phyloP scores from a whole-genome alignment of 1,140 invertebrate genomes.

The Heliconius congener region DNA sequence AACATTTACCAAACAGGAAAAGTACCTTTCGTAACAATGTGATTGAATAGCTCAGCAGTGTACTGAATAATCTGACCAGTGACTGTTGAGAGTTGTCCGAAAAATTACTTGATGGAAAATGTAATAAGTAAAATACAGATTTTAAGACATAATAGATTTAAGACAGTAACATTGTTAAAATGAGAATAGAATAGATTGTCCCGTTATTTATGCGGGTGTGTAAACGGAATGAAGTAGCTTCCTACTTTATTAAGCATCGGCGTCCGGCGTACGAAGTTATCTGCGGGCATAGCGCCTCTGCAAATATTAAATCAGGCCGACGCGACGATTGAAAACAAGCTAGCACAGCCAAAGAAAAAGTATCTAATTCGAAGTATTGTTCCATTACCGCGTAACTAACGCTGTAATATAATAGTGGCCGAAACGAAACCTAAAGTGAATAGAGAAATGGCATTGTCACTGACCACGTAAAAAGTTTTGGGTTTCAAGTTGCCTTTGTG shows the following conservation, averaged over 20 bases:
- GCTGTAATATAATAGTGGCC: slow-evolving; percentile 62
- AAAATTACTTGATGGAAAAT: background rate
- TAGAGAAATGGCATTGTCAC: slow-evolving; percentile 76
- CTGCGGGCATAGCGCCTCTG: slow-evolving; percentile 62
- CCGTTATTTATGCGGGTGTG: slow-evolving; percentile 71
- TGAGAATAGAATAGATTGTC: slow-evolving; percentile 47
- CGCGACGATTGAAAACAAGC: slow-evolving; percentile 37
- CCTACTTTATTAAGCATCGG: slow-evolving; percentile 46
- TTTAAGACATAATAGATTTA: slow-evolving; percentile 25
- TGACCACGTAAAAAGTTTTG: slow-evolving; percentile 80
- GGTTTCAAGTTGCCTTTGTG: slow-evolving; percentile 77
- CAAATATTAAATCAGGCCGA: slow-evolving; percentile 63
- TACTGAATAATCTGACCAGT: background rate
- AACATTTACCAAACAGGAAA: slow-evolving; percentile 44
- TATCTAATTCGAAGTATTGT: slow-evolving; percentile 38
- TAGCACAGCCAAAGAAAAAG: slow-evolving; percentile 29
- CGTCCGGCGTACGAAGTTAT: slow-evolving; percentile 58
- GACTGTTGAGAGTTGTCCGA: background rate
- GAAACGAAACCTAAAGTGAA: slow-evolving; percentile 74
- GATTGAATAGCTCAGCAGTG: background rate
- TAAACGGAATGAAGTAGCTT: slow-evolving; percentile 65
- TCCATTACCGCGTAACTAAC: slow-evolving; percentile 28
- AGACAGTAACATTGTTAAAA: slow-evolving; percentile 54
- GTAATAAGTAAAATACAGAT: background rate
- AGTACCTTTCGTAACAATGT: background rate